These are phyloP conservation scores for Callochromis pleurospilus DNA, from an alignment of 2,113 vertebrate genomes.

Conservation along the genomic window DNA sequence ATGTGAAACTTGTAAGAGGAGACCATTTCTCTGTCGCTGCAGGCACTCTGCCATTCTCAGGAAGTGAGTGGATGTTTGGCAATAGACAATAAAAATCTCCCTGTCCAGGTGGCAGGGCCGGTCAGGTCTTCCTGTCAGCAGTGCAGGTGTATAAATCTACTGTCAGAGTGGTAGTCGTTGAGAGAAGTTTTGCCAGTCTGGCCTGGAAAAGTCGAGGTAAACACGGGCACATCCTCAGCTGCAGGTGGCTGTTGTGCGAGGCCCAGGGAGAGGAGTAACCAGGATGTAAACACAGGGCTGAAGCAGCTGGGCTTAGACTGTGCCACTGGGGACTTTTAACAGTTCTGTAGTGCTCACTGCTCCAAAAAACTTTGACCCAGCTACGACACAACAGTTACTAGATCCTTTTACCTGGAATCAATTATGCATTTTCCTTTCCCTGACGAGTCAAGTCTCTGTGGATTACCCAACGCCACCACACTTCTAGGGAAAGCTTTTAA, in stretches of 20 bases:
- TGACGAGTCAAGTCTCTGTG: not conserved
- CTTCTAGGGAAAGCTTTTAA: not conserved
- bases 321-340: not conserved
- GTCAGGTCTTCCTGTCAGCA: conserved; percentile 20
- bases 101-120: conserved; percentile 15
- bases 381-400: not conserved
- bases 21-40: not conserved
- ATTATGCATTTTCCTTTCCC: conserved; percentile 14
- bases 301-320: not conserved
- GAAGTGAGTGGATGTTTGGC: not conserved
- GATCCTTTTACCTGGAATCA: conserved; percentile 11
- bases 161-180: not conserved
- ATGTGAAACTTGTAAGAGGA: conserved; percentile 5
- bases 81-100: conserved; percentile 18
- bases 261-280: not conserved
- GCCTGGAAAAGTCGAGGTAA: not conserved
- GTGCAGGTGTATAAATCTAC: not conserved
- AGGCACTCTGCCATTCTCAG: conserved; percentile 6
- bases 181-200: not conserved
- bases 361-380: not conserved
- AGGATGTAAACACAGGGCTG: not conserved
- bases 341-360: not conserved
- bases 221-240: not conserved
- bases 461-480: not conserved
- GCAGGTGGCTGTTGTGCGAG: not conserved